Base-by-base conservation (phyloP, 1,140 invertebrate genomes). In the Pissodes strobi region DNA sequence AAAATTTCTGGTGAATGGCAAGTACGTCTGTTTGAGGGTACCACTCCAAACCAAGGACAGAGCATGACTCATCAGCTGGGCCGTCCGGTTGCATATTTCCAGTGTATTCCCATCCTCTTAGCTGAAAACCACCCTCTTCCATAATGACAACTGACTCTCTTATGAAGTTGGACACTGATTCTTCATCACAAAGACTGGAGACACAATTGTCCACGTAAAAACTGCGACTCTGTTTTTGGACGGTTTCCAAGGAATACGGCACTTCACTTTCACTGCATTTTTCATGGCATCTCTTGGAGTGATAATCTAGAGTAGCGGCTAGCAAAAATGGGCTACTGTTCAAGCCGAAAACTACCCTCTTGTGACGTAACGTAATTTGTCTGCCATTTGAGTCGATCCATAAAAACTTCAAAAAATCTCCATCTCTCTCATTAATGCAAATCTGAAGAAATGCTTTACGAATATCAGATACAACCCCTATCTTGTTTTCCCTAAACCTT, bases 371-470 rank as follows among this genome's bases (percentile, higher is more conserved):
- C 21, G 34, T 60, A 10, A 15, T 15, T 23, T 21, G 6, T 23
- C 23, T 37, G 2, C 34, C 48, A 15, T 57, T 17, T 19, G 55
- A n/a, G 27, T 46, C 1, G 64, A 58, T 52, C 77, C 79, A 80
- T 2, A 80, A 41, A 60, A 79, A 79, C n/a, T 72, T 46, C 0
- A 79, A 21, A 61, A 65, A 70, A 41, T 78, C 68, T 19, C 78
- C 23, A 52, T 81, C 74, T 4, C 62, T 34, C 21, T 56, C 18
- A 43, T 22, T 2, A 17, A 76, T 17, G 9, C 19, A 39, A n/a
- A 82, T 78, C 62, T 79, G 74, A 9, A 79, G 61, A 71, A 82
- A 82, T 0, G 76, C 80, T 69, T 64, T 13, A 60, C 51, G n/a
- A 37, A 82, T 79, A 56, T 82, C 79, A 1, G 78, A 69, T 3